Conservation (phyloP, 2,797 vertebrate species). For the Monodelphis domestica region DNA sequence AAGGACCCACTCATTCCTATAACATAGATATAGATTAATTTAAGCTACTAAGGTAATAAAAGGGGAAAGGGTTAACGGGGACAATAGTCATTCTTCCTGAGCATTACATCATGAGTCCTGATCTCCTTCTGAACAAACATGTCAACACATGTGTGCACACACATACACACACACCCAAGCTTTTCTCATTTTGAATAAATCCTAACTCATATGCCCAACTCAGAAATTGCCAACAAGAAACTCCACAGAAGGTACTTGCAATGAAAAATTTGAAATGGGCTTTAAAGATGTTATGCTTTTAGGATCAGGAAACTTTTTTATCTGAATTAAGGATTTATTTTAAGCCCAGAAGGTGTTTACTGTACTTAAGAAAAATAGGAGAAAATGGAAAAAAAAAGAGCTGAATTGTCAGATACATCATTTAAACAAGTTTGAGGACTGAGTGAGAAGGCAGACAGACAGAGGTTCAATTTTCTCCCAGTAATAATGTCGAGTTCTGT, state of each 20-base stretch:
- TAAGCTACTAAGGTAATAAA: background rate
- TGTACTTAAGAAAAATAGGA: background rate
- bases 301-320: background rate
- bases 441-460: slow-evolving; percentile 1
- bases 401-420: background rate
- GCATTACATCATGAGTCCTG: accelerated
- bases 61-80: background rate
- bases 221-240: background rate
- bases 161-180: accelerated
- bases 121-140: background rate
- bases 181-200: slow-evolving; percentile 2
- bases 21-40: background rate
- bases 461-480: background rate
- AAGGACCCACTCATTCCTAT: background rate
- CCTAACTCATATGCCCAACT: background rate
- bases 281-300: slow-evolving; percentile 6
- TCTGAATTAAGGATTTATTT: background rate
- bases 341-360: background rate
- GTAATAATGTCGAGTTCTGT: background rate
- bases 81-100: background rate
- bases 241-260: background rate
- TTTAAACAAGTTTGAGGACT: background rate
- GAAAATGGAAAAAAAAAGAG: background rate
- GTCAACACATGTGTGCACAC: background rate
- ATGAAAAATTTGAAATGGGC: slow-evolving; percentile 18